phyloP scores from a whole-genome alignment of 2,797 vertebrate genomes.

The Champsocephalus esox region DNA sequence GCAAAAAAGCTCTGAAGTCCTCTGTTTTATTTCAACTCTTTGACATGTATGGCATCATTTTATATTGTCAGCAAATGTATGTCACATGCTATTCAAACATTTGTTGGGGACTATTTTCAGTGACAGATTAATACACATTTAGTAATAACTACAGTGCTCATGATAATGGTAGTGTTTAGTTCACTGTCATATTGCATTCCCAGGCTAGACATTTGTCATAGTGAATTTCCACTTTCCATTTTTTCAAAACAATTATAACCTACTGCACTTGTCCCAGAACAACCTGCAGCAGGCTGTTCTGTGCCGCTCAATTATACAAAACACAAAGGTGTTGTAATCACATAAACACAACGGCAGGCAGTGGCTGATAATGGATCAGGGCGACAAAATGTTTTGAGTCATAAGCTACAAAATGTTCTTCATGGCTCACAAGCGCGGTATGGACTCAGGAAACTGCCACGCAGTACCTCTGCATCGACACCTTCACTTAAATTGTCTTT shows the following conservation, averaged over 20 bases:
- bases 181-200: neutral
- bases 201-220: neutral
- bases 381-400: constrained; percentile 59
- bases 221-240: neutral
- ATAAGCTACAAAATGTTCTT: constrained; percentile 66
- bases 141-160: neutral
- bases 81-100: neutral
- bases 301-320: constrained; percentile 16
- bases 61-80: too few species aligned
- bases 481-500: constrained; percentile 17
- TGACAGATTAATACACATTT: neutral
- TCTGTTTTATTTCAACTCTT: constrained; percentile 18
- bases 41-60: neutral
- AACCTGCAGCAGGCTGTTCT: constrained; percentile 13
- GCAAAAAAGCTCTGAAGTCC: constrained; percentile 12
- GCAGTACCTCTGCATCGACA: constrained; percentile 30
- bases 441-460: neutral
- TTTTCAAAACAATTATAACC: neutral
- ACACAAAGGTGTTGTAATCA: constrained; percentile 29
- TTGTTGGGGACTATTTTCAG: constrained; percentile 4
- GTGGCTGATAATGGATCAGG: constrained; percentile 31
- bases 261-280: constrained; percentile 1
- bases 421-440: neutral
- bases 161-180: neutral
- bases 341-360: constrained; percentile 19